Conservation (phyloP, 2,113 vertebrate species). For the Marmota monax region DNA sequence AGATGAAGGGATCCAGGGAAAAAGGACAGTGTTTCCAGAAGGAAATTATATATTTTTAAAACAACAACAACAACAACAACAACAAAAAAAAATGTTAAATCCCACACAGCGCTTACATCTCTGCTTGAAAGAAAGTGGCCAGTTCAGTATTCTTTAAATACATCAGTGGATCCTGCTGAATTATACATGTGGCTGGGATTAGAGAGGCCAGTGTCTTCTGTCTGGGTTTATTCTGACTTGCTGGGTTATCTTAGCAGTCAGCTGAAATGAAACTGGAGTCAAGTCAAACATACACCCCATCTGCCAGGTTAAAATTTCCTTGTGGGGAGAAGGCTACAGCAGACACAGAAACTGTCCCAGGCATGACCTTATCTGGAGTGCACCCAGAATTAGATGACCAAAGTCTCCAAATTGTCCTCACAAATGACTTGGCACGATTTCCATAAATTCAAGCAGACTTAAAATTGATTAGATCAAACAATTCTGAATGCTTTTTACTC, state of each 20-base stretch:
- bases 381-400: not conserved
- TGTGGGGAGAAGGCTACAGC: not conserved
- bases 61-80: not conserved
- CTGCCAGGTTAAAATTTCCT: not conserved
- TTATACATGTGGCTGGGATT: not conserved
- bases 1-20: slow-evolving; percentile 10
- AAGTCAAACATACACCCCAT: not conserved
- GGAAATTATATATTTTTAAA: not conserved
- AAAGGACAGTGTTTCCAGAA: slow-evolving; percentile 50
- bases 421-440: not conserved
- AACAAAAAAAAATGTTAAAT: not conserved
- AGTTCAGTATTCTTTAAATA: slow-evolving; percentile 11
- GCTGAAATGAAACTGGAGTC: not conserved
- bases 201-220: not conserved
- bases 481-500: not conserved
- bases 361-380: not conserved
- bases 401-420: not conserved
- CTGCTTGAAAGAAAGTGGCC: slow-evolving; percentile 48
- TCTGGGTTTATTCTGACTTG: slow-evolving; percentile 31
- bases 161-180: not conserved
- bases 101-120: not conserved
- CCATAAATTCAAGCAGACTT: not conserved
- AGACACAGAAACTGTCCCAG: not conserved
- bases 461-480: not conserved
- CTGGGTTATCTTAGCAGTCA: slow-evolving; percentile 30